phyloP scores from a whole-genome alignment of 2,888 invertebrate genomes.

The Endomychus coccineus region DNA sequence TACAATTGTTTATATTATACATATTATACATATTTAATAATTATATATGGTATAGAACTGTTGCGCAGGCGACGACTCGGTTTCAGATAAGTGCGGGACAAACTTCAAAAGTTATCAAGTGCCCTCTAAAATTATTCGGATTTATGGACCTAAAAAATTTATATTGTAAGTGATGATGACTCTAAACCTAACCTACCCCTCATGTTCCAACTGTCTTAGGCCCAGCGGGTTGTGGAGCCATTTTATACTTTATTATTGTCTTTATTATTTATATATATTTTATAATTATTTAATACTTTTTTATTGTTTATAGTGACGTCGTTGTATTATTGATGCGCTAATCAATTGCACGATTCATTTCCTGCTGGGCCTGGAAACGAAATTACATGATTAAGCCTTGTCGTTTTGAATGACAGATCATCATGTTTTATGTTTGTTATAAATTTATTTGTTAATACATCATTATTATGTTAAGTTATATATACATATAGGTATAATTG shows the following conservation, averaged over 20 bases:
- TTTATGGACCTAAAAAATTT: conserved; percentile 26
- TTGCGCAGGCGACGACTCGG: conserved; percentile 10
- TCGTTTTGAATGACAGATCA: conserved; percentile 26
- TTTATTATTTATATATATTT: conserved; percentile 37
- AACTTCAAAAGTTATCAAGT: conserved; percentile 20
- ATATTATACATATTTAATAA: conserved; percentile 37
- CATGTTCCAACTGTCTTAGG: conserved; percentile 12
- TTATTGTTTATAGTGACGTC: conserved; percentile 37
- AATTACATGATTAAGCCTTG: conserved; percentile 12
- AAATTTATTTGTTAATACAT: conserved; percentile 36
- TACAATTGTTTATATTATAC: conserved; percentile 44
- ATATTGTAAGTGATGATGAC: conserved; percentile 19
- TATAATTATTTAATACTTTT: conserved; percentile 36
- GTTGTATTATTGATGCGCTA: conserved; percentile 29
- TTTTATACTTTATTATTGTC: conserved; percentile 27
- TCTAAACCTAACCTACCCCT: conserved; percentile 2
- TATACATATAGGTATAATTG: conserved; percentile 36
- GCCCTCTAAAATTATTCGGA: conserved; percentile 19
- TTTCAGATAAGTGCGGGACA: conserved; percentile 12
- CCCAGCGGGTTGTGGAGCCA: conserved; percentile 27
- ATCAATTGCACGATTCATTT: conserved; percentile 25
- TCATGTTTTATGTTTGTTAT: conserved; percentile 34
- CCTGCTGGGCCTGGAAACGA: conserved; percentile 32
- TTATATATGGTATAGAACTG: conserved; percentile 19
- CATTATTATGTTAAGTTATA: conserved; percentile 42